Evolutionary conservation across 2,113 vertebrate species (phyloP).

Genomic region (Burhinus bistriatus): DNA sequence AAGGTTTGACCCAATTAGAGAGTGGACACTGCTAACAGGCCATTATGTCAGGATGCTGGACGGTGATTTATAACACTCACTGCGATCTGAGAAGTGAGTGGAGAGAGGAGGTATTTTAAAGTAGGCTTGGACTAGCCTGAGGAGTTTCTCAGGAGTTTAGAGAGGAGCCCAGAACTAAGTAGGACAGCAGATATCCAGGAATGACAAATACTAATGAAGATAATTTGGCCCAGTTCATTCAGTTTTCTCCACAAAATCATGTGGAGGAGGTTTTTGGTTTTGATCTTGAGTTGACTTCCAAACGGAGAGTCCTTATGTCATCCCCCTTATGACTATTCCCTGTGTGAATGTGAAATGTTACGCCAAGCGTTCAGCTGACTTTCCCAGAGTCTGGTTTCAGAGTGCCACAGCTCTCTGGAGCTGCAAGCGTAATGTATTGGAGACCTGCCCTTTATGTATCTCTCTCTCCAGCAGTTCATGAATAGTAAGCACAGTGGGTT

Average conservation of each 20-base stretch:
- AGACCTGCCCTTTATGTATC: neutral
- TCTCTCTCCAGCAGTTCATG: conserved; percentile 35
- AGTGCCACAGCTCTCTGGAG: neutral
- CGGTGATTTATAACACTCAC: neutral
- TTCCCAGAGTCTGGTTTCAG: neutral
- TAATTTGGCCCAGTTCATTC: neutral
- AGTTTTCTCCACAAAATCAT: neutral
- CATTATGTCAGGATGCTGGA: neutral
- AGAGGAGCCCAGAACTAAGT: neutral
- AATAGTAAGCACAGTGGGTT: conserved; percentile 57
- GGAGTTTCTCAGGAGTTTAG: neutral
- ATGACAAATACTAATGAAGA: neutral
- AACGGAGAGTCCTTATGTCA: neutral
- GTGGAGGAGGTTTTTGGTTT: neutral
- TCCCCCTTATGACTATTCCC: neutral
- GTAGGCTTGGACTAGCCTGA: neutral
- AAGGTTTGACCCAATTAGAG: neutral
- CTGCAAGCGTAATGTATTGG: neutral
- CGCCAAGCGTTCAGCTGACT: neutral
- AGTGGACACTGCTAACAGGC: neutral
- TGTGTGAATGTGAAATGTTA: accelerated
- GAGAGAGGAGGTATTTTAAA: neutral
- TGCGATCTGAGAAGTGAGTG: neutral
- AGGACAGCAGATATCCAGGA: neutral
- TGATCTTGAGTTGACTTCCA: neutral